phyloP scores from a whole-genome alignment of 1,140 invertebrate genomes.

The Drusus annulatus region DNA sequence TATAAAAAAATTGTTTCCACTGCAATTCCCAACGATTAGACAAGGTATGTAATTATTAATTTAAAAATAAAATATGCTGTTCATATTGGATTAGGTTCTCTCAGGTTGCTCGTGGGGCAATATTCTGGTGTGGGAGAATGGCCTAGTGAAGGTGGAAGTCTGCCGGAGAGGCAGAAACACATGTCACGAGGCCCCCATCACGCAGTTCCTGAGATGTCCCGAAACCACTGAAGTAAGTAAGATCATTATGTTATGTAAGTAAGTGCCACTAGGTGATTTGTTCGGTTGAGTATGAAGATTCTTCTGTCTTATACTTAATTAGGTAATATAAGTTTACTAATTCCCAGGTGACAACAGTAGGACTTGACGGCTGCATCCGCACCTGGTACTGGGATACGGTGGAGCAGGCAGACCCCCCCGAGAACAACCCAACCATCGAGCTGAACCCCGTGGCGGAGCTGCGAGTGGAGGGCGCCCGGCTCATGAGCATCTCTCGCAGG shows the following conservation, averaged over 20 bases:
- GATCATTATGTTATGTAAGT: slow-evolving; percentile 63
- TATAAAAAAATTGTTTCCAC: too few relatives aligned
- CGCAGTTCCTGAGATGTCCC: slow-evolving; percentile 80
- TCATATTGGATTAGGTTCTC: slow-evolving; percentile 72
- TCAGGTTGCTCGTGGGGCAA: slow-evolving; percentile 93
- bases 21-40: too few relatives aligned
- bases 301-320: slow-evolving; percentile 57
- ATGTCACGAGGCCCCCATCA: slow-evolving; percentile 83
- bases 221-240: slow-evolving; percentile 70
- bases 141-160: slow-evolving; percentile 87
- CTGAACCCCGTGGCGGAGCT: slow-evolving; percentile 89
- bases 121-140: slow-evolving; percentile 90
- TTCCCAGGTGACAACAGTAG: slow-evolving; percentile 73
- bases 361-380: slow-evolving; percentile 86
- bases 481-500: slow-evolving; percentile 68
- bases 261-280: too few relatives aligned
- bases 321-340: too few relatives aligned
- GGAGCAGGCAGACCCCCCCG: slow-evolving; percentile 83
- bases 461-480: slow-evolving; percentile 70
- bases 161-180: slow-evolving; percentile 77
- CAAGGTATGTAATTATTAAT: too few relatives aligned
- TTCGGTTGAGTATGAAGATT: slow-evolving; percentile 57
- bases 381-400: slow-evolving; percentile 92
- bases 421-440: slow-evolving; percentile 84
- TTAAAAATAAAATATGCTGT: background rate